Evolutionary conservation across 2,888 invertebrate genomes (phyloP).

Genomic region (Mythimna loreyi): DNA sequence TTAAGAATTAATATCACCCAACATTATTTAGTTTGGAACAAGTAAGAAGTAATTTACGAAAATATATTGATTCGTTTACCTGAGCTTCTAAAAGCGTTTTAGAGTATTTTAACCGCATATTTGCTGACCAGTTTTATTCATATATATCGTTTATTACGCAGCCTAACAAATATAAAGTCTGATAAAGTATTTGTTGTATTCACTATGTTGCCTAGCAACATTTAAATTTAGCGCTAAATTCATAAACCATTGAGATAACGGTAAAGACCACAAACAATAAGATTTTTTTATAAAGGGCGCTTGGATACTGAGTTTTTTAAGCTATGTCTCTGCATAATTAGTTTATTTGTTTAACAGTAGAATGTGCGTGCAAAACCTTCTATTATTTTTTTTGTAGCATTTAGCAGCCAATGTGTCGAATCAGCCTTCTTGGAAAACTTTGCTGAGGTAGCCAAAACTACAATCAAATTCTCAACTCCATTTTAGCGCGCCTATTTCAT

Average conservation of each 20-base stretch:
- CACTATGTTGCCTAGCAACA: slow-evolving; percentile 68
- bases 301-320: too few species aligned
- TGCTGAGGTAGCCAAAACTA: too few species aligned
- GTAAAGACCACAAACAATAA: slow-evolving; percentile 16
- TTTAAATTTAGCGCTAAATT: slow-evolving; percentile 46
- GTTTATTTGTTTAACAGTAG: too few species aligned
- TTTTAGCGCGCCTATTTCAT: too few species aligned
- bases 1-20: background rate
- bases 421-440: too few species aligned
- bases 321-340: too few species aligned
- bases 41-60: background rate
- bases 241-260: background rate
- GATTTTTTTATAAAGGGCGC: too few species aligned
- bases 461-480: too few species aligned
- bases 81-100: slow-evolving; percentile 94
- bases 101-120: slow-evolving; percentile 96
- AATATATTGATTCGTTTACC: slow-evolving; percentile 81
- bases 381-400: too few species aligned
- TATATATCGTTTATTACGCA: background rate
- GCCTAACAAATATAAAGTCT: background rate
- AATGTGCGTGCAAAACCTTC: too few species aligned
- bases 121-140: slow-evolving; percentile 45
- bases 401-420: too few species aligned
- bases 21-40: background rate
- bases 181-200: slow-evolving; percentile 41